Evolutionary conservation across 2,113 vertebrate species (phyloP).

Genomic region (Lagopus leucura): DNA sequence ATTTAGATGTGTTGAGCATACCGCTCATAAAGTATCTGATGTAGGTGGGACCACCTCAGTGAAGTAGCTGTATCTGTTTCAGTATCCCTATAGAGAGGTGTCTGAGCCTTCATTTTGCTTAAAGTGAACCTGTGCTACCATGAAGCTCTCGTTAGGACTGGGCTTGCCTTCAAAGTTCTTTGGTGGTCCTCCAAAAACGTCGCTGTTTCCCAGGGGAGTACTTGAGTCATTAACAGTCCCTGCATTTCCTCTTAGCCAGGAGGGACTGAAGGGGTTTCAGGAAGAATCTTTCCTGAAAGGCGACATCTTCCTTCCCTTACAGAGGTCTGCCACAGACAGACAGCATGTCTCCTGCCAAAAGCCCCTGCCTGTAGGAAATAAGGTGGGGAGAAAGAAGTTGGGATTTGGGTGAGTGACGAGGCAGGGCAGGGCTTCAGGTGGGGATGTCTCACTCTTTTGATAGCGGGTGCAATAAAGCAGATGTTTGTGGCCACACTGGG

Average conservation of each 20-base stretch:
- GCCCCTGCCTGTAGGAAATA: background rate
- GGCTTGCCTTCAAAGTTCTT: slow-evolving; percentile 59
- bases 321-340: background rate
- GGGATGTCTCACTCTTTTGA: background rate
- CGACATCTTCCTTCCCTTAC: slow-evolving; percentile 12
- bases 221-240: slow-evolving; percentile 42
- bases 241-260: slow-evolving; percentile 55
- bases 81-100: rapidly evolving
- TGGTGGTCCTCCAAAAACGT: slow-evolving; percentile 44
- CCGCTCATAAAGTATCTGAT: background rate
- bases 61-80: background rate
- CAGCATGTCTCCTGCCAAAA: background rate
- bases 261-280: slow-evolving; percentile 49
- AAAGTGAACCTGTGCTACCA: rapidly evolving
- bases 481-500: background rate
- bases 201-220: slow-evolving; percentile 58
- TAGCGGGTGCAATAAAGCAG: rapidly evolving
- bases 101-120: background rate
- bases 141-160: slow-evolving; percentile 10
- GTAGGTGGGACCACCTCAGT: background rate
- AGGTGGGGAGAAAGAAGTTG: background rate
- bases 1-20: background rate
- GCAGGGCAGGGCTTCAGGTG: background rate
- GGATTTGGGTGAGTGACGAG: background rate
- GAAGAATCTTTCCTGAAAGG: slow-evolving; percentile 15